Evolutionary conservation across 2,888 invertebrate species (phyloP), one percentile per base, ranked within the genome.

Genomic region (Acanthosepion pharaonis): DNA sequence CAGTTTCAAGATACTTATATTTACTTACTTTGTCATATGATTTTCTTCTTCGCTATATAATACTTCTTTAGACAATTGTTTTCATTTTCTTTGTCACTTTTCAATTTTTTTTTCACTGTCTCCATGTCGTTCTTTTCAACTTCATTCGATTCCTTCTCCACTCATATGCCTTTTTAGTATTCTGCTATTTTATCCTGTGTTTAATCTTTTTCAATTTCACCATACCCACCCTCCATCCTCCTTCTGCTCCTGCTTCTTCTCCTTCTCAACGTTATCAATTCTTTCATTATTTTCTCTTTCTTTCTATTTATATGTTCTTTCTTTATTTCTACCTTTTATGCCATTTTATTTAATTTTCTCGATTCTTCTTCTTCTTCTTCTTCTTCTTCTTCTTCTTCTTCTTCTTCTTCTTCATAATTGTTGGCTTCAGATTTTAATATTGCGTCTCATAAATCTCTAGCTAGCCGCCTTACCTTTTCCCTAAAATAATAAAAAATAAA

Each of bases 351-450:
- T 42, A 42, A 42, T 3, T 42, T 42, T 42, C 42, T 42, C 42
- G 42, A 42, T 64, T 28, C 28, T 25, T 28, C 28, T 4, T 28
- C 11, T 28, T n/a, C 11, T 78, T n/a, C n/a, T 23, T 59, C 11
- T n/a, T 78, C n/a, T n/a, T 78, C n/a, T 33, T 78, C n/a, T 25
- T 28, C 28, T 4, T 28, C 11, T 28, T n/a, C 11, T 78, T n/a
- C n/a, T 23, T 59, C 11, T n/a, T 78, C n/a, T n/a, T 78, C n/a
- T 33, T 78, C n/a, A 78, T 78, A 78, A 78, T 78, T 78, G n/a
- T 78, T n/a, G n/a, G n/a, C n/a, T 78, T 78, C 78, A 78, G 78
- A 78, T 78, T 78, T 78, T 78, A 78, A 78, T 78, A 78, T 78
- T 15, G 78, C 78, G 11, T 78, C 78, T 33, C 78, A 78, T 78